Percentiles rank a stretch among this genome's conserved stretches.
Conservation (phyloP, 2,888 invertebrate species). For the Artemia sp. region DNA sequence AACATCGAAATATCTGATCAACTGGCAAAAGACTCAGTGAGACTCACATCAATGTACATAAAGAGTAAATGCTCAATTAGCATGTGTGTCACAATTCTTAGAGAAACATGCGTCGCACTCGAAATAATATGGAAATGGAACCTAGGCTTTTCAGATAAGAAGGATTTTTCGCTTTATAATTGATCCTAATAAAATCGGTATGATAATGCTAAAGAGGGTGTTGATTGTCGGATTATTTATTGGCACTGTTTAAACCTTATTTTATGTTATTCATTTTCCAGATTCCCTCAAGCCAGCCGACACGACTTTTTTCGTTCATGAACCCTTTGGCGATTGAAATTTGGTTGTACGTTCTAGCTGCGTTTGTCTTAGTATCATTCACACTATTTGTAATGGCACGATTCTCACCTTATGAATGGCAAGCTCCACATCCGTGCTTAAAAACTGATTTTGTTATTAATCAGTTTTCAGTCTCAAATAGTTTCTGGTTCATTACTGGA, state of each 20-base stretch:
- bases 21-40: no score
- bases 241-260: background rate
- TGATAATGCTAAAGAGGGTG: no score
- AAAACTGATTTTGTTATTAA: constrained; percentile 31
- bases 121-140: no score
- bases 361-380: constrained; percentile 81
- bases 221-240: no score
- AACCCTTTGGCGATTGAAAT: constrained; percentile 90
- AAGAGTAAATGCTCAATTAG: no score
- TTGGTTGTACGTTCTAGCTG: constrained; percentile 85
- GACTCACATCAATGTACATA: no score
- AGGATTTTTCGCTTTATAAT: no score
- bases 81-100: no score
- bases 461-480: constrained; percentile 90
- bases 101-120: no score
- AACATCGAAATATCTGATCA: no score
- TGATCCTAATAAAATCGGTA: no score
- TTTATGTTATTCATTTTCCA: constrained; percentile 32
- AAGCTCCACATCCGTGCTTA: constrained; percentile 53
- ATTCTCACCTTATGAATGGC: constrained; percentile 93
- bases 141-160: no score
- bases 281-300: constrained; percentile 76
- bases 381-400: constrained; percentile 89
- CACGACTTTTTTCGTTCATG: constrained; percentile 81
- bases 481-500: constrained; percentile 92